phyloP scores from a whole-genome alignment of 2,888 invertebrate species.

The Ochlodes sylvanus region DNA sequence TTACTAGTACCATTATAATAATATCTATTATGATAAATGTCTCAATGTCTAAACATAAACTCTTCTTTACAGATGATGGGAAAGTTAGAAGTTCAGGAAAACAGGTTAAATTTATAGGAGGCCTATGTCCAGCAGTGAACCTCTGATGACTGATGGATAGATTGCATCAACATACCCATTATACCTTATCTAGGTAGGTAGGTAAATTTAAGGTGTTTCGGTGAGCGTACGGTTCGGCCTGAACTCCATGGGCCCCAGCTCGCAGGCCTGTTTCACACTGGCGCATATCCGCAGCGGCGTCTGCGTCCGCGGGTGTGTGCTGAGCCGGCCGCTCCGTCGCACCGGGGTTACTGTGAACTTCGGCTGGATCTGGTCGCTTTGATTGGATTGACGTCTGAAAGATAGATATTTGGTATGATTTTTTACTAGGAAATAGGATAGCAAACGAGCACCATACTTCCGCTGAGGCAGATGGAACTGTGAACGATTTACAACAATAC shows the following conservation, averaged over 20 bases:
- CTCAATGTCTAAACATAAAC: too few species aligned
- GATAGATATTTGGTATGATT: background rate
- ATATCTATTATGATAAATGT: too few species aligned
- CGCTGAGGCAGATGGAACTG: too few species aligned
- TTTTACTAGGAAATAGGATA: too few species aligned
- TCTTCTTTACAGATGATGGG: too few species aligned
- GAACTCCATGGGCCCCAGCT: slow-evolving; percentile 49
- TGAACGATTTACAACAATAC: too few species aligned
- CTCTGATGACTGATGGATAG: too few species aligned
- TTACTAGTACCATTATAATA: too few species aligned
- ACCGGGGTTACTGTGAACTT: slow-evolving; percentile 79
- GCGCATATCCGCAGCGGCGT: slow-evolving; percentile 54
- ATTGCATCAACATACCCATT: too few species aligned
- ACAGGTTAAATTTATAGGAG: background rate
- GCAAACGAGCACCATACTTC: too few species aligned
- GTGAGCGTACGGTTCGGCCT: slow-evolving; percentile 53
- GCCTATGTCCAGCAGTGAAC: slow-evolving; percentile 2
- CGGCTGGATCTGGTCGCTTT: slow-evolving; percentile 39
- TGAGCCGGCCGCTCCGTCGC: slow-evolving; percentile 68
- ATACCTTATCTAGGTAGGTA: background rate
- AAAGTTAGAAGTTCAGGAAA: background rate
- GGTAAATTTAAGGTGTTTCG: slow-evolving; percentile 48
- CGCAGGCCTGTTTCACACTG: slow-evolving; percentile 50
- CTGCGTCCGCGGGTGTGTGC: slow-evolving; percentile 40
- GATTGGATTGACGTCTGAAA: slow-evolving; percentile 52